Conservation (phyloP, 2,888 invertebrate species). For the Hydroisotoma schaefferi region DNA sequence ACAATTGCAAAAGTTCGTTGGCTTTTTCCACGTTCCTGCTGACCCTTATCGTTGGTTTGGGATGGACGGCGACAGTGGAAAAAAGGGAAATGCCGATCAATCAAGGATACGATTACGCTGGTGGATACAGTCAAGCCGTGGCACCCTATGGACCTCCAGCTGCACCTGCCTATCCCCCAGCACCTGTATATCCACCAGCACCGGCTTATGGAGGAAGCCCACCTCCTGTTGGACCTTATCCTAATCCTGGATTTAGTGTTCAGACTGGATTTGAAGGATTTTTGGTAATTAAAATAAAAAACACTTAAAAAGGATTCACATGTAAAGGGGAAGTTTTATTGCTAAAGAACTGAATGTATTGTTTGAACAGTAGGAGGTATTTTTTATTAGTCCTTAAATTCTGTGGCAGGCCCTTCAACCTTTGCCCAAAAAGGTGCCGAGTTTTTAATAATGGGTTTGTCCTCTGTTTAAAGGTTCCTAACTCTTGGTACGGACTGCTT, state of each 20-base stretch:
- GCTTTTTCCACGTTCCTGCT: background rate
- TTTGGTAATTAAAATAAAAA: slow-evolving; percentile 38
- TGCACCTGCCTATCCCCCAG: background rate
- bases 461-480: slow-evolving; percentile 48
- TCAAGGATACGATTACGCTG: slow-evolving; percentile 16
- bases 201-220: slow-evolving; percentile 11
- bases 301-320: too few relatives aligned
- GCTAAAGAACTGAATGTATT: too few relatives aligned
- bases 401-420: too few relatives aligned
- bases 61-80: slow-evolving; percentile 33
- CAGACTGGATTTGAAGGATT: slow-evolving; percentile 49
- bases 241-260: slow-evolving; percentile 47
- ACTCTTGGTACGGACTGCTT: slow-evolving; percentile 48
- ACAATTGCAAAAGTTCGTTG: background rate
- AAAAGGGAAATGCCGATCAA: slow-evolving; percentile 37
- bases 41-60: slow-evolving; percentile 18
- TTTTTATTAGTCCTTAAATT: slow-evolving; percentile 5
- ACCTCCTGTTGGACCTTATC: slow-evolving; percentile 22
- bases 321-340: too few relatives aligned
- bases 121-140: slow-evolving; percentile 19
- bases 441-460: too few relatives aligned
- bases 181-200: background rate
- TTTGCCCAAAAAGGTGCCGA: too few relatives aligned
- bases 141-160: slow-evolving; percentile 5
- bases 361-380: background rate